phyloP scores from a whole-genome alignment of 1,140 invertebrate genomes.

The Harpegnathos saltator region DNA sequence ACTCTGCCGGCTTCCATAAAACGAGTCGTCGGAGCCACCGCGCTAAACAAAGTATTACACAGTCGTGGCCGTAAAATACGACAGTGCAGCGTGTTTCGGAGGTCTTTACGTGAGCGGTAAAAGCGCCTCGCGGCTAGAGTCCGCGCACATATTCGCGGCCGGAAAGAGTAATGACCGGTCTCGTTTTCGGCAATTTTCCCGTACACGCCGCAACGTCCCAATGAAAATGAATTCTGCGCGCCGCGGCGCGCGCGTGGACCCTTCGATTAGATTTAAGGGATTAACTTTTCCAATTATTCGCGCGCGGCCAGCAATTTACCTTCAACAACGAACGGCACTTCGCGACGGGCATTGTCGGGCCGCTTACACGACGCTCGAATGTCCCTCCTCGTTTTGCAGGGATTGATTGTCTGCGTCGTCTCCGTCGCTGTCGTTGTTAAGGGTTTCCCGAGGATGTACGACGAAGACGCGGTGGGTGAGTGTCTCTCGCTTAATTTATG shows the following conservation, averaged over 20 bases:
- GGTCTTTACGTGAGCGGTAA: constrained; percentile 64
- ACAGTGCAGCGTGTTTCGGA: constrained; percentile 55
- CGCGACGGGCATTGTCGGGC: constrained; percentile 6
- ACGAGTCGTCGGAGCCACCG: constrained; percentile 45
- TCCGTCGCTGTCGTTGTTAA: constrained; percentile 42
- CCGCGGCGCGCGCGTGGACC: no score
- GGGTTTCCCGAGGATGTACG: constrained; percentile 27
- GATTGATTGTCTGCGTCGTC: constrained; percentile 35
- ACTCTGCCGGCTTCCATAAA: constrained; percentile 46
- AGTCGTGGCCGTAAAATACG: constrained; percentile 68
- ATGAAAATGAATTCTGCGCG: constrained; percentile 62
- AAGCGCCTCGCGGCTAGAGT: constrained; percentile 51
- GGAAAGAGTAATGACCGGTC: constrained; percentile 53
- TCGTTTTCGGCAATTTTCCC: constrained; percentile 55
- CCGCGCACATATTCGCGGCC: constrained; percentile 24
- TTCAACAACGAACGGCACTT: constrained; percentile 41
- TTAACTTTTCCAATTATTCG: constrained; percentile 60
- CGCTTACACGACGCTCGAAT: constrained; percentile 32
- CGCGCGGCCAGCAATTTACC: constrained; percentile 33
- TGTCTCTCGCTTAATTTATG: constrained; percentile 45
- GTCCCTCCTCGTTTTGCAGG: constrained; percentile 51
- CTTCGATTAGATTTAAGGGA: constrained; percentile 51
- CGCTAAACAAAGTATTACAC: constrained; percentile 66
- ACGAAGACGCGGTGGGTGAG: constrained; percentile 46
- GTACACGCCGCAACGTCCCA: constrained; percentile 5